Base-by-base conservation (phyloP, 1,140 invertebrate genomes). In the Trissolcus basalis region DNA sequence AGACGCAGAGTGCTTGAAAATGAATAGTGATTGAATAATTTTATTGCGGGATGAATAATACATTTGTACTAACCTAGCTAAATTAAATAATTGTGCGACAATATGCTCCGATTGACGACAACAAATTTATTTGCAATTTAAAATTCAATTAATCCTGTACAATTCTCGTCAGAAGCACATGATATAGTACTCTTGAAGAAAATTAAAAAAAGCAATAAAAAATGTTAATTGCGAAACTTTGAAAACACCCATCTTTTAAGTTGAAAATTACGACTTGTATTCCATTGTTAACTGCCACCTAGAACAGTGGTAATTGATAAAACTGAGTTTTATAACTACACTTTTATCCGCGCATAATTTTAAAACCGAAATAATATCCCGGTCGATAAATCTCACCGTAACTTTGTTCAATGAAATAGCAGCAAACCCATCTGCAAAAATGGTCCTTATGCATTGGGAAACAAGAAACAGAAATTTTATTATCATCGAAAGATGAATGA, bases 401-500 rank as follows among this genome's bases (percentile, higher is more conserved):
- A 53, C 53, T 56, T 35, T 19, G 63, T 56, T 41, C 51, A 49
- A 65, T 65, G 55, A 55, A 65, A 56, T 32, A 44, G 12, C 51
- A 55, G 45, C 36, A 65, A 65, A 49, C 51, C 44, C 47, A 56
- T 14, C 53, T 58, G 54, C 63, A 47, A 65, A 56, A 65, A 68
- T 36, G 43, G 33, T 44, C 44, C 54, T 58, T 53, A 54, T 58
- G 27, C 54, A 27, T 59, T 11, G 48, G 39, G 55, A 32, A 53
- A 59, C 54, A 68, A 68, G 55, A 59, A 69, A 60, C 44, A 48
- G 55, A 60, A 60, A 60, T 69, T 69, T 60, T 59, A 58, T 69
- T 54, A 69, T 61, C 51, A 63, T 70, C 58, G 49, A 60, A 70
- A 55, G 50, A 70, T 61, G 67, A 70, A 70, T 70, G 67, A 56